Evolutionary conservation across 2,797 vertebrate genomes (phyloP).

Genomic region (Labeo calbasu): DNA sequence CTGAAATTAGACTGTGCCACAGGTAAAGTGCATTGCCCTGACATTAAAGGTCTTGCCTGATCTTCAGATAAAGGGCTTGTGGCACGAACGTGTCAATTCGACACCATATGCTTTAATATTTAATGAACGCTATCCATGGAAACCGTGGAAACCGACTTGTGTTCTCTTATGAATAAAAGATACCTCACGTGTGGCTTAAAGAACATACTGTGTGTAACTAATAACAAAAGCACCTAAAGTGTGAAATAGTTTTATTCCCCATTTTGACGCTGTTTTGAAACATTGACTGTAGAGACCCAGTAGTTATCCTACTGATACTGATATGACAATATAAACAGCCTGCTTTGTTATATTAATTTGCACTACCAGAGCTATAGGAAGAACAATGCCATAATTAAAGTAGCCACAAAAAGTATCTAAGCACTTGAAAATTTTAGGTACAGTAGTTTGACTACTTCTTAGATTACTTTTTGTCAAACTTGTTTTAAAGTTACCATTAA

Average conservation of each 20-base stretch:
- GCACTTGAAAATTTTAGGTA: not conserved
- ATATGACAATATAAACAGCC: not conserved
- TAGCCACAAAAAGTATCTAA: not conserved
- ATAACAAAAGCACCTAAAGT: constrained; percentile 5
- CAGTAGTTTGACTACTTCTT: no score
- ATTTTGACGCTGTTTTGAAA: not conserved
- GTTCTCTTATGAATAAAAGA: constrained; percentile 48
- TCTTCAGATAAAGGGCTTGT: constrained; percentile 44
- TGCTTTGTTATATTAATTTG: not conserved
- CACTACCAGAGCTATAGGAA: not conserved
- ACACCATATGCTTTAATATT: constrained; percentile 88
- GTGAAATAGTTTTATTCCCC: not conserved
- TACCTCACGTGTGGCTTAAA: constrained; percentile 19
- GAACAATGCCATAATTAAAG: not conserved
- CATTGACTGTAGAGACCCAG: not conserved
- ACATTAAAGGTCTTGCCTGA: constrained; percentile 37
- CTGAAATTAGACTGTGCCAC: not conserved
- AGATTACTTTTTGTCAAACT: no score
- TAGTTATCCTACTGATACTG: not conserved
- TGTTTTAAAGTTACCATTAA: no score
- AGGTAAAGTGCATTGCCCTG: constrained; percentile 27
- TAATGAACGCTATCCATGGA: constrained; percentile 87
- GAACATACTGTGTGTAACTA: constrained; percentile 14
- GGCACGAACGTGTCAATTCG: constrained; percentile 55
- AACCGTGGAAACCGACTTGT: constrained; percentile 79